Base-by-base conservation (phyloP, 2,113 vertebrate species). In the Malaclemys terrapin region DNA sequence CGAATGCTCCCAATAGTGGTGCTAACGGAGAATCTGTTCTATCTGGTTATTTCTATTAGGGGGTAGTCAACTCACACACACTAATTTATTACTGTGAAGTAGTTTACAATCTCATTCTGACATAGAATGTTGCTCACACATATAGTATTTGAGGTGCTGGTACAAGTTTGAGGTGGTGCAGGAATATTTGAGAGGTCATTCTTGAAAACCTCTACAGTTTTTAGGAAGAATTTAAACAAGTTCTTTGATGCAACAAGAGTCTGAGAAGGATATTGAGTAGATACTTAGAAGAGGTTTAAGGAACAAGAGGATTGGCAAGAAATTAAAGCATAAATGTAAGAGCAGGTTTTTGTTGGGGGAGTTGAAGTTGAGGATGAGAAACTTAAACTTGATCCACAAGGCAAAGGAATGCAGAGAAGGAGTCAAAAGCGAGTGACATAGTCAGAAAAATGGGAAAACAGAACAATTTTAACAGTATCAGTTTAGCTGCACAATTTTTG, bases 161-260 rank as follows among this genome's bases (percentile, higher is more conserved):
- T 10, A 72, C 69, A 72, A 42, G 62, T 24, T 24, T 75, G 72
- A 0, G 1, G 3, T 10, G n/a, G 7, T 0, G 2, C n/a, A 45
- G 16, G 35, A 1, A 78, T 45, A 62, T 86, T 84, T 81, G 78
- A 42, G 35, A 81, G 54, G 6, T 17, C 0, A 47, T 38, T 79
- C 31, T 62, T 75, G 72, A 76, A 89, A 93, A 54, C 52, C 19
- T 88, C 82, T 1, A 0, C 47, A 5, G 78, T 29, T 62, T 31
- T 16, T 14, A 69, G 31, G 42, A 56, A 52, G 45, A 88, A 38
- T 52, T 31, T 80, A 5, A 35, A 59, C 5, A 1, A 6, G 35
- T 2, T 8, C 82, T 35, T 75, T 29, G 69, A 3, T 65, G n/a
- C 10, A 10, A 0, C 0, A 56, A 19, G 25, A 3, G 78, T 24